Percentiles rank a stretch among this genome's conserved stretches.
Conservation (phyloP, 92 coral and sea anemone genomes). For the Palythoa grandiflora region DNA sequence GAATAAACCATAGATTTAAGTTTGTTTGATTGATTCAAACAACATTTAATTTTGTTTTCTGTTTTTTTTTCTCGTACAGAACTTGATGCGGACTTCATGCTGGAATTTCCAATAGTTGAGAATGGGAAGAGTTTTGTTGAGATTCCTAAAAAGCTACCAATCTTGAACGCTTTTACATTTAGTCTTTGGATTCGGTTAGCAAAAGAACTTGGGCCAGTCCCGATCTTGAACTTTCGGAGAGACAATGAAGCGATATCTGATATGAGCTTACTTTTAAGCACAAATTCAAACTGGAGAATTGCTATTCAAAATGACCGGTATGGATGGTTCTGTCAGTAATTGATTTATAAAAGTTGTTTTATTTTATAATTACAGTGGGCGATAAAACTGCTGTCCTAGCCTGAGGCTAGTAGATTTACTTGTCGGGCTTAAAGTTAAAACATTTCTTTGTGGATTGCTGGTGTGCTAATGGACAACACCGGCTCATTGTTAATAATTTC, state of each 20-base stretch:
- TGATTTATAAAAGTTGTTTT: too few species aligned
- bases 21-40: too few species aligned
- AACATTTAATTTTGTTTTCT: too few species aligned
- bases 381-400: too few species aligned
- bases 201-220: background rate
- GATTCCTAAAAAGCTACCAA: background rate
- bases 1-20: too few species aligned
- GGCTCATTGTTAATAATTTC: too few species aligned
- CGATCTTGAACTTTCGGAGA: constrained; percentile 12
- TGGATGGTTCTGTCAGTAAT: too few species aligned
- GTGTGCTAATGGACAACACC: too few species aligned
- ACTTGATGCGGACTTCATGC: background rate
- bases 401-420: too few species aligned
- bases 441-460: too few species aligned
- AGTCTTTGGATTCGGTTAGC: constrained; percentile 16
- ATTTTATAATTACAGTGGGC: too few species aligned
- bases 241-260: background rate
- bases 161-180: background rate
- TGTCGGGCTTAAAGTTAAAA: too few species aligned
- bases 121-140: background rate
- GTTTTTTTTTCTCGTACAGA: background rate
- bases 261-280: background rate
- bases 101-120: background rate
- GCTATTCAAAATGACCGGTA: background rate
- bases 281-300: background rate